Evolutionary conservation across 2,888 invertebrate species (phyloP).

Genomic region (Andrena hattorfiana): DNA sequence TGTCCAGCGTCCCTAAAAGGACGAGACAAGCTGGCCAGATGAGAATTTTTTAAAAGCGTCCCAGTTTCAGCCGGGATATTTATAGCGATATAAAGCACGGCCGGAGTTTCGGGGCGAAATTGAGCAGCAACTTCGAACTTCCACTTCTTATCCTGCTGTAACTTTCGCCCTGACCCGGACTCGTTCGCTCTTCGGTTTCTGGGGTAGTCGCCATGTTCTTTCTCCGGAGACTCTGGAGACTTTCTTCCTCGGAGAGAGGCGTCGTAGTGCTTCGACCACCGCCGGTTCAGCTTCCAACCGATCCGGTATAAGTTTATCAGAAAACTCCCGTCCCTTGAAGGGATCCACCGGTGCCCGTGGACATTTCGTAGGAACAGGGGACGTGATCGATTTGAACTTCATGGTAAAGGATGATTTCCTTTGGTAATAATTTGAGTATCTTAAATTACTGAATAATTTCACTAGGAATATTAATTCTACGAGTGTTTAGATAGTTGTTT

Average conservation of each 20-base stretch:
- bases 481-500: too few species aligned
- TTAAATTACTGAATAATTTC: too few species aligned
- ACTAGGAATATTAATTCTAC: too few species aligned
- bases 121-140: constrained; percentile 59
- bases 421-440: background rate
- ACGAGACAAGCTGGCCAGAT: constrained; percentile 28
- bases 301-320: constrained; percentile 55
- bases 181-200: constrained; percentile 9
- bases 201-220: constrained; percentile 1
- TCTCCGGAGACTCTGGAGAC: constrained; percentile 4
- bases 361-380: too few species aligned
- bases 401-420: too few species aligned
- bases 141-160: constrained; percentile 55
- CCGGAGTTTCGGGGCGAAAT: constrained; percentile 59
- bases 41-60: constrained; percentile 47
- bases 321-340: constrained; percentile 11
- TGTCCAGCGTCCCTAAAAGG: constrained; percentile 8
- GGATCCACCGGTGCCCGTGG: background rate
- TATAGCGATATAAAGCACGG: constrained; percentile 56
- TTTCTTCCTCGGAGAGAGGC: constrained; percentile 20
- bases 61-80: constrained; percentile 57
- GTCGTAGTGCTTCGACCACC: constrained; percentile 30
- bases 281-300: constrained; percentile 12
- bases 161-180: constrained; percentile 45
- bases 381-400: background rate